Conservation (phyloP, 2,797 vertebrate species). For the Hafferia zeledoni region DNA sequence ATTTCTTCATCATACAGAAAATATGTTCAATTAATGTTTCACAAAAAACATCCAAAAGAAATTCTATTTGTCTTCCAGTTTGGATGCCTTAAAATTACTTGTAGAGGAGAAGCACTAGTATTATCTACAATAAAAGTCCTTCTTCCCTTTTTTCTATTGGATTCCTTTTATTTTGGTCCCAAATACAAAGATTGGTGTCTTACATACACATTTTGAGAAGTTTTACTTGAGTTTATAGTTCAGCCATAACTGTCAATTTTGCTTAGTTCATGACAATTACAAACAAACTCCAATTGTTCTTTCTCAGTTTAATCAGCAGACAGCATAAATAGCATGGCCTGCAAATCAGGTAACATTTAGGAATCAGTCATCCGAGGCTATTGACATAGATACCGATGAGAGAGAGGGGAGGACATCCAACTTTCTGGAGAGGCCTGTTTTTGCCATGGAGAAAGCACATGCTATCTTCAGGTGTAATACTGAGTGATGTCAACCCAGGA, state of each 20-base stretch:
- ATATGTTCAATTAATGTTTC: background rate
- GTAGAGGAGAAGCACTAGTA: background rate
- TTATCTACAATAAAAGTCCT: background rate
- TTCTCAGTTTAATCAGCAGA: constrained; percentile 30
- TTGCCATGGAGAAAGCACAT: rapidly evolving
- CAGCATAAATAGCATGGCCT: background rate
- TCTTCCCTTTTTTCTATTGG: background rate
- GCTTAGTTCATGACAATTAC: constrained; percentile 43
- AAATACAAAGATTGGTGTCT: background rate
- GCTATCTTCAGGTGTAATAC: background rate
- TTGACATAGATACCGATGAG: background rate
- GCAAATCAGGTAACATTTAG: background rate
- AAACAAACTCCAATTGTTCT: constrained; percentile 13
- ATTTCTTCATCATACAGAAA: constrained; percentile 22
- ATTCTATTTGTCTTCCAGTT: background rate
- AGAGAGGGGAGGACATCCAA: rapidly evolving
- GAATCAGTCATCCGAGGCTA: background rate
- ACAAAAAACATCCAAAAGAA: background rate
- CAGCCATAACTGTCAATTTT: background rate
- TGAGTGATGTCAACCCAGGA: rapidly evolving
- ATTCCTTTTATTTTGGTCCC: background rate
- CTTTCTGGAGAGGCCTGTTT: background rate
- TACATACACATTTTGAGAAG: background rate
- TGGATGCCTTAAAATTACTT: background rate
- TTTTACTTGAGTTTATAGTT: constrained; percentile 7